Evolutionary conservation across 2,797 vertebrate species (phyloP).

Genomic region (Macropus fuliginosus): DNA sequence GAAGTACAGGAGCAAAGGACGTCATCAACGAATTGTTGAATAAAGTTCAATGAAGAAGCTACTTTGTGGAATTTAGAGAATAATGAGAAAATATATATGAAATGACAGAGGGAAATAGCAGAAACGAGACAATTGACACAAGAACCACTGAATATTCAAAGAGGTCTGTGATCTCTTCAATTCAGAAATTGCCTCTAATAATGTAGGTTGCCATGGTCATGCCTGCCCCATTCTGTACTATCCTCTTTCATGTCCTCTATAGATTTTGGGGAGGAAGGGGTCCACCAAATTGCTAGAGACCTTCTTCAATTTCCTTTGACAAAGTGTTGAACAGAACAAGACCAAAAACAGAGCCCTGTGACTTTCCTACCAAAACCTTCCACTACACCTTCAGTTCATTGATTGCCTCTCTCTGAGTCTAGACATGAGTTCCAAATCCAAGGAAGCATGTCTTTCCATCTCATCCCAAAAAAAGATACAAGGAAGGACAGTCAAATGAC

Average conservation of each 20-base stretch:
- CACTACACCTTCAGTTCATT: neutral
- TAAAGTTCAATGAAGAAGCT: neutral
- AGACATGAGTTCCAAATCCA: neutral
- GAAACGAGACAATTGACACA: neutral
- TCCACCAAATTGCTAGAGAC: neutral
- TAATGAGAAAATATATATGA: neutral
- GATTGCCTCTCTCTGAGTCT: neutral
- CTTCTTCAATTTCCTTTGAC: neutral
- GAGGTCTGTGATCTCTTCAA: neutral
- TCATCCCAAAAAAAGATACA: neutral
- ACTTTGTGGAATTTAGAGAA: neutral
- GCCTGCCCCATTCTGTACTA: too few species aligned
- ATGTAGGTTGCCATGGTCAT: neutral
- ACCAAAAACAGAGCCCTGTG: neutral
- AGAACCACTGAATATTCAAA: neutral
- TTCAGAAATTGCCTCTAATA: neutral
- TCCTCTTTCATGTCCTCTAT: neutral
- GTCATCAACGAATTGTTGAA: neutral
- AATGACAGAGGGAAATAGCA: neutral
- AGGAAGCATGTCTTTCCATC: neutral
- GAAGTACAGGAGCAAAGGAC: neutral
- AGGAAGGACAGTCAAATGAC: neutral
- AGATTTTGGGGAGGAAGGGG: neutral
- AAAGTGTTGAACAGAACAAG: neutral
- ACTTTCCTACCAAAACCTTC: neutral